Conservation (phyloP, 2,797 vertebrate species). For the Smutsia gigantea region DNA sequence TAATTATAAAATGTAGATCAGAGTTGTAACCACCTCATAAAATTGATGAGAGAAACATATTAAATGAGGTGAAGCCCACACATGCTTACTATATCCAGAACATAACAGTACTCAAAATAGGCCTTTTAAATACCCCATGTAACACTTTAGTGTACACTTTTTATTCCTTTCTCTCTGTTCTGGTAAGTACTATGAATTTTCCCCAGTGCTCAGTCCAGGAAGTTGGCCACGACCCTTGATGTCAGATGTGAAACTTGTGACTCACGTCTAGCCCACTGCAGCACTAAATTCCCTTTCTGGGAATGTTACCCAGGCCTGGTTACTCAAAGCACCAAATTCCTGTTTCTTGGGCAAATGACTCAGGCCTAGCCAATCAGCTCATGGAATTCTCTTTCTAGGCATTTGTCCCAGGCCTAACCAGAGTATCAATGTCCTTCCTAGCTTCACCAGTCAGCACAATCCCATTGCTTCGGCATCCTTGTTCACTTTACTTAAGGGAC, state of each 20-base stretch:
- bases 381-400: background rate
- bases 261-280: background rate
- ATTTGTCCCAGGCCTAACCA: background rate
- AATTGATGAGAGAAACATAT: slow-evolving; percentile 33
- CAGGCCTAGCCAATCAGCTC: background rate
- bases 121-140: background rate
- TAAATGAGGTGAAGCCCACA: background rate
- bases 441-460: background rate
- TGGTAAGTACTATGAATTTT: background rate
- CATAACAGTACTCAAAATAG: background rate
- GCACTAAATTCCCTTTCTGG: background rate
- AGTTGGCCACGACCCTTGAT: background rate
- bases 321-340: background rate
- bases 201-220: background rate
- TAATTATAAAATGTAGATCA: slow-evolving; percentile 3
- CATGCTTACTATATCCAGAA: background rate
- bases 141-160: background rate
- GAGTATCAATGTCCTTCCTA: no score
- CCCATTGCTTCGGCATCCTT: background rate
- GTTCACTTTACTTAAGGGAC: background rate
- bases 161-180: background rate
- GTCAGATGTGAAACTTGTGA: background rate
- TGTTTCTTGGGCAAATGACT: background rate
- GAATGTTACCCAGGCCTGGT: background rate
- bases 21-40: background rate